Base-by-base conservation (phyloP, 2,113 vertebrate species). In the Chamaetylas fuelleborni region DNA sequence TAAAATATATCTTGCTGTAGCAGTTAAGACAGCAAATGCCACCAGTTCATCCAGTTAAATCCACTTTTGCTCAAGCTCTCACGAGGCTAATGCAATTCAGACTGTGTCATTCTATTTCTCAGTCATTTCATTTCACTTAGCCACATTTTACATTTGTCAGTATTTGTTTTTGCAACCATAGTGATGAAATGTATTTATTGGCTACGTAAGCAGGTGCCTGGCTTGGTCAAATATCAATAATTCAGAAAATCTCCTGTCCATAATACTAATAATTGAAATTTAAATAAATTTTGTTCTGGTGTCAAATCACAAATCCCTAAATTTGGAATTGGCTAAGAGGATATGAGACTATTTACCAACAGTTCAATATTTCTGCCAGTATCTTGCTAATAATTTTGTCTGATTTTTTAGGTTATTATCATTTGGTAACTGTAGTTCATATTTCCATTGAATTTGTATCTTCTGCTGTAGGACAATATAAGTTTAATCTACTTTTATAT, bases 111-210 rank as follows among this genome's bases (percentile, higher is more conserved):
- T 93, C 36, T 72, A n/a, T 95, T 94, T 95, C 84, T 93, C 78
- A 91, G 90, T 82, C 36, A 77, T 80, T 92, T 92, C 45, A 72
- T 92, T 85, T 87, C 61, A 57, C 34, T 87, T 72, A 92, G 82
- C 61, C 70, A 78, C 74, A 85, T 86, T 96, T 95, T 81, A 40
- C 45, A 45, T 11, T 84, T 43, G 45, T 58, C 5, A 3, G 36
- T 72, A 79, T 92, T 95, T 95, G 78, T 38, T 95, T 95, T 72
- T 91, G 84, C 42, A 91, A 50, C 66, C 70, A 73, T 62, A 92
- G 81, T 43, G 81, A 94, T 96, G 78, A 89, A 95, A 93, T 79
- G 67, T 48, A n/a, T 77, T 85, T 81, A 80, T 79, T 95, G 81
- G 81, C 66, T 31, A 65, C 28, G 61, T 61, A 61, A 91, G 54